These are phyloP conservation scores for Ridgeia piscesae DNA, from an alignment of 1,140 invertebrate genomes.

Conservation along the genomic window DNA sequence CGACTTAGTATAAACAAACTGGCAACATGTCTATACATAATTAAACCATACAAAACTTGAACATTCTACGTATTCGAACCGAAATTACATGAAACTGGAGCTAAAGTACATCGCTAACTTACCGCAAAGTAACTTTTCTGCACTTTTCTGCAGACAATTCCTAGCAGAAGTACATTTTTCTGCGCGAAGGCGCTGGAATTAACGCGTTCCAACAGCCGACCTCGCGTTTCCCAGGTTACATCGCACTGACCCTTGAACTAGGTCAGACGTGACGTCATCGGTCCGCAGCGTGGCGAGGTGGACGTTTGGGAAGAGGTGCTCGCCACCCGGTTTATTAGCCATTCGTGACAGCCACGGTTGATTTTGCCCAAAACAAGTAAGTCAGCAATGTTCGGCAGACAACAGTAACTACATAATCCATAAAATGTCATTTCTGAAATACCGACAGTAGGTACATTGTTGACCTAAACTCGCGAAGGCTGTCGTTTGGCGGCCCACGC, in stretches of 20 bases:
- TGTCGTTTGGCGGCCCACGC: neutral
- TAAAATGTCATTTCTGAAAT: neutral
- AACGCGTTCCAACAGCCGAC: neutral
- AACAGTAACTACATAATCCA: neutral
- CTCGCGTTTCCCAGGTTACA: conserved; percentile 3
- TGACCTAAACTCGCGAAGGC: neutral
- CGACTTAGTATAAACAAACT: neutral
- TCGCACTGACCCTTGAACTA: neutral
- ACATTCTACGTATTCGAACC: neutral
- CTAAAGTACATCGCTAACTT: neutral
- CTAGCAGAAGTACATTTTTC: neutral
- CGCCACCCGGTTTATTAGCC: neutral
- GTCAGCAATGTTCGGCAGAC: neutral
- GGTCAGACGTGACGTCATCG: neutral
- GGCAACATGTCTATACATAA: neutral
- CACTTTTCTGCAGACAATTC: neutral
- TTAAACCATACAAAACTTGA: neutral
- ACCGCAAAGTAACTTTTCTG: conserved; percentile 1
- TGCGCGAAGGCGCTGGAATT: neutral
- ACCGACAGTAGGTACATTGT: neutral
- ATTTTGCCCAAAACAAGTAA: neutral
- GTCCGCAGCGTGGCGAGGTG: neutral
- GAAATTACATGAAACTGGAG: neutral
- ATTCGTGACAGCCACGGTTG: neutral
- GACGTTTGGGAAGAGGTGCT: neutral